Base-by-base conservation (phyloP, 30 jellyfish, hydroid and myxozoan genomes). In the Sanderia malayensis region DNA sequence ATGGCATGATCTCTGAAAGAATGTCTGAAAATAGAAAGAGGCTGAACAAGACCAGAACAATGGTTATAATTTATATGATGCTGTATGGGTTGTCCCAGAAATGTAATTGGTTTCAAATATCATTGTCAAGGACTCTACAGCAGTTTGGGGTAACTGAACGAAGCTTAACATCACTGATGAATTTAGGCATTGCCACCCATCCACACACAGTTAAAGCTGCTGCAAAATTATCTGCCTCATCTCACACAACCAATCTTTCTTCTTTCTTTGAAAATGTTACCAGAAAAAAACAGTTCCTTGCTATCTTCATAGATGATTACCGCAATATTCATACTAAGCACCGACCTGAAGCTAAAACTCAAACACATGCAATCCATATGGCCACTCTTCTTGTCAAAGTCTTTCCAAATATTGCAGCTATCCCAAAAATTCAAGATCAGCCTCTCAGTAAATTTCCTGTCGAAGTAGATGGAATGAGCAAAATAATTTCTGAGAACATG, bases 271-370 rank as follows among this genome's bases (percentile, higher is more conserved):
- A 70, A 70, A 67, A 27, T 46, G 83, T 58, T 0, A 1, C 1
- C 3, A 52, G 49, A 25, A 70, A 55, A 46, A 52, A 70, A 47
- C 17, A 25, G 8, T 25, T 70, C 58, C 59, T 49, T 9, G 52
- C 46, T n/a, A 49, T 32, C 68, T 70, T 45, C 33, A 70, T 70
- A 46, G 83, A 70, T 70, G 71, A 70, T 31, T 49, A 44, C 33
- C 83, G 49, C 33, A 70, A 46, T 29, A 70, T 70, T 23, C 83
- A 70, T 55, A 70, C 83, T 26, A 28, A 47, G 37, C 83, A 70
- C 22, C 31, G 83, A 1, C 83, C 83, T 24, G 23, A 70, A 46
- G 2, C 71, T 20, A 67, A 26, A 32, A 4, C 83, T 13, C 83
- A 70, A 52, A 70, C 83, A 8, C 41, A 70, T 11, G 83, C 49